A percentile compares a stretch with the other conserved stretches of the same genome.
Conservation (phyloP, 2,888 invertebrate species). For the Melanotus villosus region DNA sequence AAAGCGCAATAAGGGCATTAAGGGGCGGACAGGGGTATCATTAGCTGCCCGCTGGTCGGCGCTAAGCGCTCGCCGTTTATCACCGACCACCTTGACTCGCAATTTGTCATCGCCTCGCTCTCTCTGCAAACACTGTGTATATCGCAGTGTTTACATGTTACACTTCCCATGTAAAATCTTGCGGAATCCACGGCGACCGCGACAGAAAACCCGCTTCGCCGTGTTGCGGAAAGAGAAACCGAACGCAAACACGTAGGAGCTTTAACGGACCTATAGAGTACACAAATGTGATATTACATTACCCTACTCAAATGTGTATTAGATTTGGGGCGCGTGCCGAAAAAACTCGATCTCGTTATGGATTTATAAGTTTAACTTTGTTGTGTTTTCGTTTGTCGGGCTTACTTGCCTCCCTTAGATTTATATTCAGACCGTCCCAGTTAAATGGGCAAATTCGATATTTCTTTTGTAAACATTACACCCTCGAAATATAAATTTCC, state of each 20-base stretch:
- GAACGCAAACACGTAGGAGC: conserved; percentile 34
- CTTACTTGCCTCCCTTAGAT: conserved; percentile 9
- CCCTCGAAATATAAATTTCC: too few species aligned
- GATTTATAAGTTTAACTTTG: conserved; percentile 54
- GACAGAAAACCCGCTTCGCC: neutral
- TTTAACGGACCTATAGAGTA: conserved; percentile 44
- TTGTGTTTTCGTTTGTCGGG: conserved; percentile 49
- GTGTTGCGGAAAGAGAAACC: conserved; percentile 42
- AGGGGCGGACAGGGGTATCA: conserved; percentile 67
- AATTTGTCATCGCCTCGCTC: conserved; percentile 66
- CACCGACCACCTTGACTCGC: conserved; percentile 66
- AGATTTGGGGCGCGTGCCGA: conserved; percentile 56
- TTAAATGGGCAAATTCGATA: neutral
- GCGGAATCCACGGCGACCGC: conserved; percentile 26
- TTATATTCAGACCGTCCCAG: neutral
- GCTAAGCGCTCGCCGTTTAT: conserved; percentile 66
- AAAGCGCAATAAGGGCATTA: conserved; percentile 67
- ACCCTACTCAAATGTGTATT: conserved; percentile 59
- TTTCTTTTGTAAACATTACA: too few species aligned
- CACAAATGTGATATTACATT: conserved; percentile 57
- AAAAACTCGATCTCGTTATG: conserved; percentile 55
- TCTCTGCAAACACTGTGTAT: conserved; percentile 61
- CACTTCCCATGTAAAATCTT: conserved; percentile 47
- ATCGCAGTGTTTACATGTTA: conserved; percentile 59
- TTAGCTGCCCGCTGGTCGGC: conserved; percentile 66